Evolutionary conservation across 2,797 vertebrate species (phyloP).

Genomic region (Gallinago stenura): DNA sequence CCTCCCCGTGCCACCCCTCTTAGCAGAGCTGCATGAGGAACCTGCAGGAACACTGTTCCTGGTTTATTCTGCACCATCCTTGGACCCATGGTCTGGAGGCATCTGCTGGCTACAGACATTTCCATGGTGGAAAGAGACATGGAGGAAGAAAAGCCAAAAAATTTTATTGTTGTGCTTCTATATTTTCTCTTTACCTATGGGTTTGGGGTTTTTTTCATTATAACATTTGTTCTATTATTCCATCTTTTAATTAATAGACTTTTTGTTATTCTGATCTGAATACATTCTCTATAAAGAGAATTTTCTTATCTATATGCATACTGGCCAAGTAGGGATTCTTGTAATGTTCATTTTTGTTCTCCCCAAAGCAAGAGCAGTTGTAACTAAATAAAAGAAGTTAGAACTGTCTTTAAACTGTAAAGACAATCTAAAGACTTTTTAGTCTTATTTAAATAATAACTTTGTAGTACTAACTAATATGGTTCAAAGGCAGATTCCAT

Average conservation of each 20-base stretch:
- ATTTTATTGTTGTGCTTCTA: not conserved
- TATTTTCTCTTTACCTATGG: not conserved
- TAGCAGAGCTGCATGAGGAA: not conserved
- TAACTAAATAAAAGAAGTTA: not conserved
- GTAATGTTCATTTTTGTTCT: not conserved
- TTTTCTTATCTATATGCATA: not conserved
- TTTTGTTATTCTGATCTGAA: not conserved
- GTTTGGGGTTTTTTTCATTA: not conserved
- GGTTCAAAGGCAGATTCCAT: too few species aligned
- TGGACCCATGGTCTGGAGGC: not conserved
- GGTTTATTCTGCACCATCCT: not conserved
- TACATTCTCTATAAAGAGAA: not conserved
- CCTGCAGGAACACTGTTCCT: not conserved
- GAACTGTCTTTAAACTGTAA: not conserved
- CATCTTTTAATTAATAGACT: not conserved
- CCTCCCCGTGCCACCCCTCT: not conserved
- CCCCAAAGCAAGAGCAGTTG: not conserved
- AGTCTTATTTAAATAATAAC: too few species aligned
- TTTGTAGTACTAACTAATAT: too few species aligned
- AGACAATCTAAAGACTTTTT: too few species aligned
- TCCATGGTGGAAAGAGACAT: not conserved
- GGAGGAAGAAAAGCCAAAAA: not conserved
- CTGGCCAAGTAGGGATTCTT: not conserved
- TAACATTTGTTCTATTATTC: not conserved
- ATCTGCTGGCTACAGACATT: not conserved